Conservation (phyloP, 2,888 invertebrate species). For the Mythimna pallens region DNA sequence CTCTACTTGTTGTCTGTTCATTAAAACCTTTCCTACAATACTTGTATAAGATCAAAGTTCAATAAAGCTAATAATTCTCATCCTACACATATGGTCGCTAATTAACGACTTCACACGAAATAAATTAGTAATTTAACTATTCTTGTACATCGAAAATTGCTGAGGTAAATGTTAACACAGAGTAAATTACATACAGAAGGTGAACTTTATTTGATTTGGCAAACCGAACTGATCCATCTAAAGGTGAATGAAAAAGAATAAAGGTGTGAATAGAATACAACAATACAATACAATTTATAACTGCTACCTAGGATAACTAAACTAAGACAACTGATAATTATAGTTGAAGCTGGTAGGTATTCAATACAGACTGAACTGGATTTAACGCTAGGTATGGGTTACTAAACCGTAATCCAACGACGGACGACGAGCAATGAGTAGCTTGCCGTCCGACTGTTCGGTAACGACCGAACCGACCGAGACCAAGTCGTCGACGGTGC, state of each 20-base stretch:
- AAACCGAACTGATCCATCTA: no score
- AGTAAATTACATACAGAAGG: neutral
- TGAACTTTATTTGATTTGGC: neutral
- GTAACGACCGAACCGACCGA: no score
- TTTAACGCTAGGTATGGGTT: neutral
- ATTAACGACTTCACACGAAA: constrained; percentile 46
- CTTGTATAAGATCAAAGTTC: neutral
- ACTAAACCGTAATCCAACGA: neutral
- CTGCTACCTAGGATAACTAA: no score
- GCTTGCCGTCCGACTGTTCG: no score
- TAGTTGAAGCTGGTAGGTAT: neutral
- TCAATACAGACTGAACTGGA: neutral
- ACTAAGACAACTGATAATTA: neutral
- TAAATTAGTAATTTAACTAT: constrained; percentile 35
- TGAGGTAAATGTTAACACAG: neutral
- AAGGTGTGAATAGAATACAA: no score
- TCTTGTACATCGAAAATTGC: constrained; percentile 8
- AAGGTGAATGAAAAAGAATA: no score
- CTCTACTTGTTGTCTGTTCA: neutral
- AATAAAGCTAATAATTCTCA: constrained; percentile 25
- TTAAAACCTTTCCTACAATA: neutral
- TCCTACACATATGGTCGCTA: constrained; percentile 20
- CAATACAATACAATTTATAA: no score
- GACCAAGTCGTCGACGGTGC: no score
- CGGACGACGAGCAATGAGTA: no score